Base-by-base conservation (phyloP, 37 sponge, comb jelly and placozoan genomes). In the Hexactinellida sp. region DNA sequence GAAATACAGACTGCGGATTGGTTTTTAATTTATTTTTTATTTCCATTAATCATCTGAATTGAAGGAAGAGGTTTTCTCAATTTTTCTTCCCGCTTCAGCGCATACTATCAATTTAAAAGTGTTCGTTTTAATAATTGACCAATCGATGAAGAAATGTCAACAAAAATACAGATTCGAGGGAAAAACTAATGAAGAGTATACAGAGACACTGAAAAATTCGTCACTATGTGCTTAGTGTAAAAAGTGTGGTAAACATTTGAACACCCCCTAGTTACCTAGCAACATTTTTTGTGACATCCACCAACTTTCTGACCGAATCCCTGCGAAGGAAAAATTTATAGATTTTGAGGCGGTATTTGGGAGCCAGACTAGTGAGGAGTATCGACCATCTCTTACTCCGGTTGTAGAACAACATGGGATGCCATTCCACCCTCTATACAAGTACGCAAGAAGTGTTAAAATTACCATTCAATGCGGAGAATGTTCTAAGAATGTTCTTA, bases 371-470 rank as follows among this genome's bases (percentile, higher is more conserved):
- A 38, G 76, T 25, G 91, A 85, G 37, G 37, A 83, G 36, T 21
- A 85, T 82, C 88, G 86, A 0, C 88, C 91, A 24, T 85, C 86
- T 9, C 63, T 86, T 37, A n/a, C n/a, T n/a, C n/a, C n/a, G n/a
- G n/a, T n/a, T n/a, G n/a, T n/a, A n/a, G n/a, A n/a, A n/a, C n/a
- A n/a, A n/a, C n/a, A n/a, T n/a, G 88, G 88, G 0, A 87, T 87
- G 39, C 90, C 86, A 39, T 87, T 90, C 35, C 35, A 38, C 54
- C 88, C 90, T 37, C 38, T 47, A 47, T 85, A 52, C 28, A 87
- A 90, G 39, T 90, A 3, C 54, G 90, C 90, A 32, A 84, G 76
- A 35, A 87, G 84, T 87, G 90, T 90, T 0, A 54, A 90, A 36
- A 10, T 88, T 54, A 83, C 85, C 82, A 36, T 88, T 1, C 54